Evolutionary conservation across 2,888 invertebrate species (phyloP), one percentile per base, ranked within the genome.

Genomic region (Lacanobia oleracea): DNA sequence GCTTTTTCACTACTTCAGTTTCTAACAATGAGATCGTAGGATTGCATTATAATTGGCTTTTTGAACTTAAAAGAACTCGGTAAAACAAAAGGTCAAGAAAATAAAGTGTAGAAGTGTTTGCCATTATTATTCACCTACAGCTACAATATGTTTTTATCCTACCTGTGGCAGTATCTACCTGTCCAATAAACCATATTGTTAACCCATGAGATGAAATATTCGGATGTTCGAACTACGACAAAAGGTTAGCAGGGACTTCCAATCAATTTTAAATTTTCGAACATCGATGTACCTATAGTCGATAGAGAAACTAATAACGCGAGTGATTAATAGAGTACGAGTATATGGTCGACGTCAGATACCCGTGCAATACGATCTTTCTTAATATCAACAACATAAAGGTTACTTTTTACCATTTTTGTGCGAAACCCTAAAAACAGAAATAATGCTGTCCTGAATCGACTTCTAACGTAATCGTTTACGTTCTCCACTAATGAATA

Each of bases 321-420:
- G 33, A 75, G 82, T 72, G 83, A 75, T 82, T 77, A 74, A 82
- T 76, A 82, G 60, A 73, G 54, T 23, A 68, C n/a, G n/a, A n/a
- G n/a, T n/a, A n/a, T n/a, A n/a, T n/a, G n/a, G n/a, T n/a, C n/a
- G n/a, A n/a, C n/a, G n/a, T n/a, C n/a, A n/a, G n/a, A n/a, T n/a
- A n/a, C n/a, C n/a, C n/a, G n/a, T n/a, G n/a, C n/a, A n/a, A n/a
- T n/a, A n/a, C n/a, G n/a, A n/a, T n/a, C n/a, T n/a, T n/a, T n/a
- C n/a, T n/a, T n/a, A n/a, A n/a, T n/a, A n/a, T n/a, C n/a, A n/a
- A n/a, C n/a, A n/a, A n/a, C n/a, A n/a, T n/a, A n/a, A n/a, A n/a
- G n/a, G n/a, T n/a, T n/a, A n/a, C n/a, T n/a, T n/a, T n/a, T n/a
- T n/a, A n/a, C n/a, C n/a, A n/a, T n/a, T n/a, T n/a, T n/a, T n/a